A percentile compares a stretch with the other conserved stretches of the same genome.
phyloP scores from a whole-genome alignment of 2,113 vertebrate genomes.

The Crotalus viridis region DNA sequence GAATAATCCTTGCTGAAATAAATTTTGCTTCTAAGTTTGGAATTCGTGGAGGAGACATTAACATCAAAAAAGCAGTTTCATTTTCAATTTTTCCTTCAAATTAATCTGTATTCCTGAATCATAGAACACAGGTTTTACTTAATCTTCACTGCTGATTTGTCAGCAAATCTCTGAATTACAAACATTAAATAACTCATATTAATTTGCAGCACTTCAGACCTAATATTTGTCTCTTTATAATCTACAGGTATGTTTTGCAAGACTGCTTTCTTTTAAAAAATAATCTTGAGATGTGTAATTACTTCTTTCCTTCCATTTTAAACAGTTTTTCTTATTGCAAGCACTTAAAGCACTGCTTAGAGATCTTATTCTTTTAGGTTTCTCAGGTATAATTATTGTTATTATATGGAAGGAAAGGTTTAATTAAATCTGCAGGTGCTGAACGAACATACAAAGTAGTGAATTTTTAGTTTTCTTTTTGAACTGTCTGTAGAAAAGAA shows the following conservation, averaged over 20 bases:
- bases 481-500: neutral
- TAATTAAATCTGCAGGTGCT: conserved; percentile 51
- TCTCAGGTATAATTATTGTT: conserved; percentile 47
- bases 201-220: conserved; percentile 25
- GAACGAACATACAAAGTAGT: neutral
- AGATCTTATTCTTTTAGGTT: conserved; percentile 45
- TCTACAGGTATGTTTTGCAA: conserved; percentile 30
- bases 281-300: conserved; percentile 33
- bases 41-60: neutral
- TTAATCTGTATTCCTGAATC: conserved; percentile 22
- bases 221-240: conserved; percentile 40
- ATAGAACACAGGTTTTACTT: conserved; percentile 23
- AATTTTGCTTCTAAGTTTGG: neutral
- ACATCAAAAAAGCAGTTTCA: conserved; percentile 20
- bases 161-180: conserved; percentile 22
- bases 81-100: neutral
- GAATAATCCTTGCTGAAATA: neutral
- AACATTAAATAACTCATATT: neutral
- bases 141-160: conserved; percentile 25
- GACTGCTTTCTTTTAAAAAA: conserved; percentile 29
- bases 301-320: conserved; percentile 46
- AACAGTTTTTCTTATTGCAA: conserved; percentile 37
- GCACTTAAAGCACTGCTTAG: conserved; percentile 42
- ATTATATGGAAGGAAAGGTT: conserved; percentile 42
- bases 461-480: conserved; percentile 31